Evolutionary conservation across 2,888 invertebrate species (phyloP).

Genomic region (Sarcophaga variegata): DNA sequence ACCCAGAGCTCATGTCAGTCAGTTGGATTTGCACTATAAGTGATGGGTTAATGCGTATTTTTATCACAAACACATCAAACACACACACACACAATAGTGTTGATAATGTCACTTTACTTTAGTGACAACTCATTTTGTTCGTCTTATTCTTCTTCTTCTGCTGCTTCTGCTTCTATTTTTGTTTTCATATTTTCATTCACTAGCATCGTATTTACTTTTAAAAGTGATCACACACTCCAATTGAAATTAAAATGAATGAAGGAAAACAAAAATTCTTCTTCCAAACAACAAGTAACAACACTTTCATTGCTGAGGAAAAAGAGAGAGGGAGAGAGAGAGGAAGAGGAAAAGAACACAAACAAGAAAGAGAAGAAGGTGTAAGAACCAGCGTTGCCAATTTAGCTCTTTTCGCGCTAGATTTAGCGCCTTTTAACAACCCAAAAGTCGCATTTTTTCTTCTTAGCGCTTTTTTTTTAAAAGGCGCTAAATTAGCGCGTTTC

Average conservation of each 20-base stretch:
- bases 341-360: no score
- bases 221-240: not conserved
- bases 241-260: not conserved
- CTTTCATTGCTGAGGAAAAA: not conserved
- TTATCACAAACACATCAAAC: conserved; percentile 36
- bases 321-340: not conserved
- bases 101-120: conserved; percentile 70
- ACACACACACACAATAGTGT: conserved; percentile 26
- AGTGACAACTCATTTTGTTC: not conserved
- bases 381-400: no score
- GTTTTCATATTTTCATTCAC: no score
- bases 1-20: not conserved
- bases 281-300: not conserved
- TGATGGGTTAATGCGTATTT: conserved; percentile 61
- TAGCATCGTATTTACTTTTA: no score
- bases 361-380: no score
- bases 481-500: no score
- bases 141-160: no score
- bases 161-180: not conserved
- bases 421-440: no score
- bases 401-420: no score
- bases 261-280: not conserved
- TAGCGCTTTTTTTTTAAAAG: no score
- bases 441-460: no score
- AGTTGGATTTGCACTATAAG: conserved; percentile 38